phyloP scores from a whole-genome alignment of 2,888 invertebrate species.

The Tenthredo notha region DNA sequence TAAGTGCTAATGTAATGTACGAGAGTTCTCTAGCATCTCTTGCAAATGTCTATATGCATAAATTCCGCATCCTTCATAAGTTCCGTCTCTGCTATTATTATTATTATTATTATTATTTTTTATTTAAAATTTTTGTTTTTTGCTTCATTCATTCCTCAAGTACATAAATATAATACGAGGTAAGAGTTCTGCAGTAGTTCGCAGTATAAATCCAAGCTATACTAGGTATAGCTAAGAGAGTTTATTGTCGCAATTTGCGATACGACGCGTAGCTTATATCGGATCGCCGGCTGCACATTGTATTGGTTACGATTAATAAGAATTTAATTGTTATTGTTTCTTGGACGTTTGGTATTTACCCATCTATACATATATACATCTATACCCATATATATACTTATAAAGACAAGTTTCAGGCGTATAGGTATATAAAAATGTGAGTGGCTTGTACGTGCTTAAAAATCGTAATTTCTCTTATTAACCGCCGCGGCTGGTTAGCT shows the following conservation, averaged over 20 bases:
- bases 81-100: no score
- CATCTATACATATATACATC: background rate
- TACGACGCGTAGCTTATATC: background rate
- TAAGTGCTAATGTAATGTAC: slow-evolving; percentile 7
- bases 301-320: slow-evolving; percentile 39
- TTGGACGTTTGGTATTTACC: slow-evolving; percentile 4
- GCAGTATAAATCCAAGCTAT: background rate
- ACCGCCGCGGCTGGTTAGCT: background rate
- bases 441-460: slow-evolving; percentile 49
- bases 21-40: background rate
- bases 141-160: background rate
- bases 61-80: background rate
- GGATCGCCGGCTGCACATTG: background rate
- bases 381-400: background rate
- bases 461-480: slow-evolving; percentile 54
- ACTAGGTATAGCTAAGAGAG: background rate
- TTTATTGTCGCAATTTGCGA: slow-evolving; percentile 4
- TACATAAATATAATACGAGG: slow-evolving; percentile 3
- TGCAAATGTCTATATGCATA: slow-evolving; percentile 13
- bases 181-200: background rate
- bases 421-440: slow-evolving; percentile 42
- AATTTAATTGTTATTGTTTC: slow-evolving; percentile 51
- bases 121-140: background rate
- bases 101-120: background rate
- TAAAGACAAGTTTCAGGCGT: background rate